Base-by-base conservation (phyloP, 2,113 vertebrate species). In the Seriola aureovittata region DNA sequence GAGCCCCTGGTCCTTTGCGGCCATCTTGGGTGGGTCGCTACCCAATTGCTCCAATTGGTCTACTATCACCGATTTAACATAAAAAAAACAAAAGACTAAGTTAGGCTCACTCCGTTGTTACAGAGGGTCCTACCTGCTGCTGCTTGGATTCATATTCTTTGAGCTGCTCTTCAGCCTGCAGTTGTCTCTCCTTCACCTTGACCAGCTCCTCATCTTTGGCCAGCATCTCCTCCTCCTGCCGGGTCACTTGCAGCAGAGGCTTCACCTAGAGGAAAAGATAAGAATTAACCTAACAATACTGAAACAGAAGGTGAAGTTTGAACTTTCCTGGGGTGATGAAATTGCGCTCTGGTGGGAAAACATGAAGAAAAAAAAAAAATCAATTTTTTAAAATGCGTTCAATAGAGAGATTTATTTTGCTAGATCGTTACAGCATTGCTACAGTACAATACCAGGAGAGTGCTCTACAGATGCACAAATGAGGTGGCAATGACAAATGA, bases 211-310 rank as follows among this genome's bases (percentile, higher is more conserved):
- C 97, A 34, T 99, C 98, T 82, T 98, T 99, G 71, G 97, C 97
- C 90, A 96, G 83, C 96, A 99, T 97, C 92, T 99, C 98, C 82
- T 99, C 98, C 81, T 99, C 98, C 93, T 98, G 97, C n/a, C 98
- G 95, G 81, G 96, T 96, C 46, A 99, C 97, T 83, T 99, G 97
- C 60, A 99, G 94, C 86, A 99, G 95, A 0, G 98, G 98, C 82
- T 99, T 99, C 85, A 99, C 98, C 98, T 99, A 75, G 6, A 60
- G 17, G 6, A 44, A 34, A 14, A 46, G 25, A 50, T 12, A 29
- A 25, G 40, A 32, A 21, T 8, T 1, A 1, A 16, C 21, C 9
- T 11, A 8, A 34, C 0, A 0, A n/a, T 68, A 46, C 1, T 36
- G n/a, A 50, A 70, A 23, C 23, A 54, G 1, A 40, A 6, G 1